Evolutionary conservation across 2,797 vertebrate species (phyloP).

Genomic region (Phalanger gymnotis): DNA sequence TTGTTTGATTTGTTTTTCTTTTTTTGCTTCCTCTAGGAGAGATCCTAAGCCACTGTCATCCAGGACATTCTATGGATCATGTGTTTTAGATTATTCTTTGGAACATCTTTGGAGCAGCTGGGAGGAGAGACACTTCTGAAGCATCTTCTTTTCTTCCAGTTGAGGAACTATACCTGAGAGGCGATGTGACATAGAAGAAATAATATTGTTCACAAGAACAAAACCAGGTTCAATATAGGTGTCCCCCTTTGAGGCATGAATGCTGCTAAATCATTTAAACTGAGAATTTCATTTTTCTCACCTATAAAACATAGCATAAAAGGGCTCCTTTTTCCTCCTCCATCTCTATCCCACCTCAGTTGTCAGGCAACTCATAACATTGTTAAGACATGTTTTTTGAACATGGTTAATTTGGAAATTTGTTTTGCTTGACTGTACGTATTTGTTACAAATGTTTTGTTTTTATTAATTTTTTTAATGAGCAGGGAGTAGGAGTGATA

Average conservation of each 20-base stretch:
- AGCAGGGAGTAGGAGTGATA: not conserved
- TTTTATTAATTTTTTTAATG: not conserved
- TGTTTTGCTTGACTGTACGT: not conserved
- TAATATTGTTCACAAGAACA: not conserved
- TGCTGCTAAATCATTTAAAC: not conserved
- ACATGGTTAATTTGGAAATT: not conserved
- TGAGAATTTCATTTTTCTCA: not conserved
- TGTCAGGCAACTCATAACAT: not conserved
- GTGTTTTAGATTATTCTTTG: not conserved
- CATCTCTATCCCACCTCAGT: not conserved
- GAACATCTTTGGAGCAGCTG: not conserved
- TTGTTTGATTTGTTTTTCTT: not conserved
- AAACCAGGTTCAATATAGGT: not conserved
- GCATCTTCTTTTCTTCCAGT: not conserved
- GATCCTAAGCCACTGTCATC: not conserved
- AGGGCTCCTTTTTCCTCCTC: not conserved
- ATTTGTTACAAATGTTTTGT: not conserved
- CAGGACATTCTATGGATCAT: not conserved
- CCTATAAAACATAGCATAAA: not conserved
- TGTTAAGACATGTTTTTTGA: not conserved
- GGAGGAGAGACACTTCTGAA: not conserved
- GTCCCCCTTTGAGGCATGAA: not conserved
- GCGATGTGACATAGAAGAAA: not conserved
- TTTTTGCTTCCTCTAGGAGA: not conserved
- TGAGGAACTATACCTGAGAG: not conserved